phyloP scores from a whole-genome alignment of 2,113 vertebrate species.

The Myanophis thanlyinensis region DNA sequence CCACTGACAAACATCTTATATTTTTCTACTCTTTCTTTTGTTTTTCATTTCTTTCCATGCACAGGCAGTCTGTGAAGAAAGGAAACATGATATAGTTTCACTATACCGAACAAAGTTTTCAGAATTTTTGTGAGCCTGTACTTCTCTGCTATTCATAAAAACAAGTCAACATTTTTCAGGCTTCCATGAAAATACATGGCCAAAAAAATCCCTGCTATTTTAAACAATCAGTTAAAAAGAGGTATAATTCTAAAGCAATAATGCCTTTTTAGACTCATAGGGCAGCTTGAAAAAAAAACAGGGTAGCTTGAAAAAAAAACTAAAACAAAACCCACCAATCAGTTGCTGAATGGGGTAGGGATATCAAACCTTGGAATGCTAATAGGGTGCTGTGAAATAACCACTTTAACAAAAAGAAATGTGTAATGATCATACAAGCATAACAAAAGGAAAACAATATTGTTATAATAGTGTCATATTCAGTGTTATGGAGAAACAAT shows the following conservation, averaged over 20 bases:
- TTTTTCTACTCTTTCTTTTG: background rate
- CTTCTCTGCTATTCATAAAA: background rate
- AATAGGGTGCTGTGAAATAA: background rate
- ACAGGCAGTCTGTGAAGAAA: background rate
- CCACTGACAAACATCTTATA: background rate
- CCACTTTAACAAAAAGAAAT: background rate
- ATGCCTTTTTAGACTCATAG: background rate
- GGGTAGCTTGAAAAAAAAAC: background rate
- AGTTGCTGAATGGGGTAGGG: background rate
- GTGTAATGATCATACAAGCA: background rate
- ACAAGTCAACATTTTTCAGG: background rate
- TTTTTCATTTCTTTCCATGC: background rate
- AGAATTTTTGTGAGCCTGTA: background rate
- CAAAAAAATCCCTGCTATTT: background rate
- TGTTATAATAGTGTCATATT: background rate
- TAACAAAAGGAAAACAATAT: background rate
- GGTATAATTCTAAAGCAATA: background rate
- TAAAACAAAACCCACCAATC: background rate
- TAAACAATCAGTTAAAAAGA: background rate
- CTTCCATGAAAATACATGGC: background rate
- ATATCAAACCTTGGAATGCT: background rate
- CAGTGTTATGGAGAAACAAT: background rate
- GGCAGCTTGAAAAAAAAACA: background rate
- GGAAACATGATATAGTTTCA: background rate
- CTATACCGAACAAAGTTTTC: background rate